Conservation (phyloP, 2,888 invertebrate species). For the Cylloceria caligata region DNA sequence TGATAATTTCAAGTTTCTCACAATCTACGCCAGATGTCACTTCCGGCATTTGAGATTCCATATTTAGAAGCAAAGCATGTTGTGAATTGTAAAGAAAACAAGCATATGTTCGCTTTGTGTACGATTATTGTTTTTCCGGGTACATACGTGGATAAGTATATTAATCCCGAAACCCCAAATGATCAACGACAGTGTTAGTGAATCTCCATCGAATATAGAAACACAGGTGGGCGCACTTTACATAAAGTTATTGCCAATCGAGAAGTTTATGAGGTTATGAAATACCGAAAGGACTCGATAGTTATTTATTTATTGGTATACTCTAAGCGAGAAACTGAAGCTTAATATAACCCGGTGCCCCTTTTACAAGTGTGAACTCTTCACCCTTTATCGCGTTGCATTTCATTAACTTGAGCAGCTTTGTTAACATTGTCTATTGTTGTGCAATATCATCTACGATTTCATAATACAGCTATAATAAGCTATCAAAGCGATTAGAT, state of each 20-base stretch:
- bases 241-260: not conserved
- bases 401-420: not conserved
- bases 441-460: conserved; percentile 32
- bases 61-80: conserved; percentile 29
- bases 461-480: conserved; percentile 1
- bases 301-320: not conserved
- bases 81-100: conserved; percentile 39
- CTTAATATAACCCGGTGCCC: not conserved
- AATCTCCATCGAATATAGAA: conserved; percentile 4
- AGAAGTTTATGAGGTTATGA: conserved; percentile 54
- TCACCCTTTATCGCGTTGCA: not conserved
- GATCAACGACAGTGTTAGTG: not conserved
- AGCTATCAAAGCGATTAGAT: not conserved
- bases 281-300: not conserved
- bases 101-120: conserved; percentile 24
- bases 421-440: conserved; percentile 24
- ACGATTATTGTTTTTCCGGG: conserved; percentile 5
- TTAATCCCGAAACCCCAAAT: not conserved
- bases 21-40: conserved; percentile 34
- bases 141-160: not conserved
- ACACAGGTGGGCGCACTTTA: conserved; percentile 35
- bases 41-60: conserved; percentile 5
- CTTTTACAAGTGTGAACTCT: not conserved
- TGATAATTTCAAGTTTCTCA: not conserved
- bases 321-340: not conserved